Evolutionary conservation across 1,140 invertebrate genomes (phyloP).

Genomic region (Lanistes nyassanus): DNA sequence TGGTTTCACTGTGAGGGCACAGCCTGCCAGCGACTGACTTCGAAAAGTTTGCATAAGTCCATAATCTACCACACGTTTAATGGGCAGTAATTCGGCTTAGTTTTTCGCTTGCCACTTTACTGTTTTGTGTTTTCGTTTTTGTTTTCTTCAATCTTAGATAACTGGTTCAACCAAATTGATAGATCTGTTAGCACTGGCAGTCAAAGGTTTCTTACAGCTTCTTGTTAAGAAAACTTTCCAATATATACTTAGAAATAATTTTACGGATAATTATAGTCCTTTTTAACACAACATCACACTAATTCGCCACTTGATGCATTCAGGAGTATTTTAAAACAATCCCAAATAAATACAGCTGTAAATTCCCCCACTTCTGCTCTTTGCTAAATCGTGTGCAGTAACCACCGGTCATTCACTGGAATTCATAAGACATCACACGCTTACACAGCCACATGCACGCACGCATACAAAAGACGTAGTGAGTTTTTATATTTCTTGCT

Average conservation of each 20-base stretch:
- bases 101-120: no score
- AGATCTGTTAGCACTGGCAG: no score
- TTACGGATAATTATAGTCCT: background rate
- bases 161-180: no score
- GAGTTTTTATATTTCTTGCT: no score
- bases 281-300: background rate
- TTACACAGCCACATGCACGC: background rate
- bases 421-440: background rate
- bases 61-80: background rate
- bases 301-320: background rate
- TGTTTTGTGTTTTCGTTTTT: no score
- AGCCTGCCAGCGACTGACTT: background rate
- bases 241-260: no score
- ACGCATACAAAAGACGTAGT: conserved; percentile 1
- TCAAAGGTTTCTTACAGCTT: no score
- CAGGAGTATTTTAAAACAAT: background rate
- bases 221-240: no score
- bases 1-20: no score
- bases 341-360: no score
- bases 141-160: no score
- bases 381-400: background rate
- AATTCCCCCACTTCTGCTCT: background rate
- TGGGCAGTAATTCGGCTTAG: no score
- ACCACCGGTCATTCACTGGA: background rate
- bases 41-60: background rate